These are phyloP conservation scores for Sebastes itinus DNA, from an alignment of 2,797 vertebrate species.

Conservation along the genomic window DNA sequence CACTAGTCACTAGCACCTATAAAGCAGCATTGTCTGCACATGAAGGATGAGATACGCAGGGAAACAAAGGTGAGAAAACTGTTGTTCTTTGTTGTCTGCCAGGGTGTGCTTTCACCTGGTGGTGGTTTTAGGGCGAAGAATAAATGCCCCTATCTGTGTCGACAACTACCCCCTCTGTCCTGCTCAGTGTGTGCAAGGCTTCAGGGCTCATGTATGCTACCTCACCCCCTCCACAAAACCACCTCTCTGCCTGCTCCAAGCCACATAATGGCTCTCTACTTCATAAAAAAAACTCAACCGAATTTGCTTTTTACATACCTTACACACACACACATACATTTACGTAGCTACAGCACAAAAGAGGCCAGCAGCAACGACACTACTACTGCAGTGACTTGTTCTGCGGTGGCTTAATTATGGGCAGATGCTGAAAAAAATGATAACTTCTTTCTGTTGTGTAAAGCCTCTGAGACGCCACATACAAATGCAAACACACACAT, in stretches of 20 bases:
- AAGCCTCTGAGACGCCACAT: conserved; percentile 44
- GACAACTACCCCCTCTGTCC: conserved; percentile 41
- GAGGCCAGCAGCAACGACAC: conserved; percentile 43
- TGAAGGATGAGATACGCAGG: conserved; percentile 22
- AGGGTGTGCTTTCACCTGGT: conserved; percentile 67
- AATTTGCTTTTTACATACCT: conserved; percentile 53
- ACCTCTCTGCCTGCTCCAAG: conserved; percentile 47
- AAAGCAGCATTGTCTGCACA: conserved; percentile 67
- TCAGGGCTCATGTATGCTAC: conserved; percentile 61
- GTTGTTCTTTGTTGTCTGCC: conserved; percentile 67
- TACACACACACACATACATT: background rate
- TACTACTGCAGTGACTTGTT: conserved; percentile 75
- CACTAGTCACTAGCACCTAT: conserved; percentile 17
- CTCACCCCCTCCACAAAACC: conserved; percentile 14
- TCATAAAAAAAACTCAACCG: conserved; percentile 43
- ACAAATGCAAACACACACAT: conserved; percentile 10
- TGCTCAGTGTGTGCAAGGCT: conserved; percentile 41
- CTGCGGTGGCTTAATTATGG: conserved; percentile 73
- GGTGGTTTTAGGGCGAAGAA: conserved; percentile 65
- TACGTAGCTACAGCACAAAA: background rate
- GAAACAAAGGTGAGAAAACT: conserved; percentile 45
- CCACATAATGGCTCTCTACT: conserved; percentile 72
- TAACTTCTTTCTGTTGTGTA: conserved; percentile 52
- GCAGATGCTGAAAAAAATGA: conserved; percentile 65
- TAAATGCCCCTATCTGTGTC: conserved; percentile 65